phyloP scores from a whole-genome alignment of 1,140 invertebrate genomes.

The Drosophila chauvacae region DNA sequence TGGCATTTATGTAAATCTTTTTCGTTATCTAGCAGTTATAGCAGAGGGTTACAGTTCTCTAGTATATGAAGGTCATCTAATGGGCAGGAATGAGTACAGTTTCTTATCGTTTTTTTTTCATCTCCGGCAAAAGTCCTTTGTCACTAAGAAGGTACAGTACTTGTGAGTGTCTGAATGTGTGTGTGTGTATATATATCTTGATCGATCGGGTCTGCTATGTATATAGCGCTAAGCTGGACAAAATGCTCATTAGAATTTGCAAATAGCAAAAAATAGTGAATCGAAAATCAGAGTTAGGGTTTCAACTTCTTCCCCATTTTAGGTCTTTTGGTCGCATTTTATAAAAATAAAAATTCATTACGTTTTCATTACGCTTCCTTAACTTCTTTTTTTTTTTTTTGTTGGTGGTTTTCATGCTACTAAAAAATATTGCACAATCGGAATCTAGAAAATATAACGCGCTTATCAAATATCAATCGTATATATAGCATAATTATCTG shows the following conservation, averaged over 20 bases:
- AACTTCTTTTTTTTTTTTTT: constrained; percentile 6
- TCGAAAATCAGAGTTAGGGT: constrained; percentile 35
- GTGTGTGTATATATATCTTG: constrained; percentile 58
- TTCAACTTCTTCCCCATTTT: constrained; percentile 27
- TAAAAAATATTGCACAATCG: constrained; percentile 82
- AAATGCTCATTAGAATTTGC: constrained; percentile 30
- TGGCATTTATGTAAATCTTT: constrained; percentile 25
- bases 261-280: constrained; percentile 41
- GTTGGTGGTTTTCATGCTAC: constrained; percentile 45
- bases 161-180: constrained; percentile 56
- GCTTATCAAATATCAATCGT: constrained; percentile 71
- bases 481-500: constrained; percentile 58
- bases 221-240: constrained; percentile 63
- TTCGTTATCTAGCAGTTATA: constrained; percentile 46
- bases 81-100: constrained; percentile 81
- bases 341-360: constrained; percentile 76
- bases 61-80: constrained; percentile 76
- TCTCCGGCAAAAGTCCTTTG: constrained; percentile 58
- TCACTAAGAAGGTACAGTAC: constrained; percentile 80
- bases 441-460: constrained; percentile 77
- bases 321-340: constrained; percentile 78
- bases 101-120: constrained; percentile 4
- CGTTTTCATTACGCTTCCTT: constrained; percentile 22
- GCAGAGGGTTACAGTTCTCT: constrained; percentile 59
- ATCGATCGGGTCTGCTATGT: constrained; percentile 42